These are phyloP conservation scores for Gymnoscopelus microlampas DNA, from an alignment of 2,797 vertebrate species.

Conservation along the genomic window DNA sequence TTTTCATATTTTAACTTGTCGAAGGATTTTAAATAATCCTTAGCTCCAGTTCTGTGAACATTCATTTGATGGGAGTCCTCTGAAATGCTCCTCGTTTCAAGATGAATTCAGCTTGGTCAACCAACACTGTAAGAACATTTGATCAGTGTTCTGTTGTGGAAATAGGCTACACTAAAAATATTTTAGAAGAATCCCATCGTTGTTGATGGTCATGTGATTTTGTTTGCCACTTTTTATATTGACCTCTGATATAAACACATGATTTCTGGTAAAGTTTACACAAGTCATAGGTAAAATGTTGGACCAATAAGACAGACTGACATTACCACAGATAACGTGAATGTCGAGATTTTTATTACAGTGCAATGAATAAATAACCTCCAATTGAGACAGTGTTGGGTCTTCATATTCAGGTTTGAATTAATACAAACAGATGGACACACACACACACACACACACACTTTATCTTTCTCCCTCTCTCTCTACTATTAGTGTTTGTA, in stretches of 20 bases:
- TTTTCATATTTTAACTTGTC: slow-evolving; percentile 9
- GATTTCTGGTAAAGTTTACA: slow-evolving; percentile 63
- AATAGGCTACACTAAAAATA: slow-evolving; percentile 12
- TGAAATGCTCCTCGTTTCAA: slow-evolving; percentile 28
- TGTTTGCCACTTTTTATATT: slow-evolving; percentile 33
- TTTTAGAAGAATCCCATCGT: slow-evolving; percentile 16
- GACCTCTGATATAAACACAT: slow-evolving; percentile 45
- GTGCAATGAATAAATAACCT: slow-evolving; percentile 64
- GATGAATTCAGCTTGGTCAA: neutral
- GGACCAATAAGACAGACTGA: slow-evolving; percentile 62
- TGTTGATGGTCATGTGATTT: slow-evolving; percentile 11
- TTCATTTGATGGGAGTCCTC: neutral
- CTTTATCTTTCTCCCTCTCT: too few species aligned
- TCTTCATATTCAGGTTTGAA: slow-evolving; percentile 3
- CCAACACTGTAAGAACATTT: neutral
- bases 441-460: too few species aligned
- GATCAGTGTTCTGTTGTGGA: slow-evolving; percentile 1
- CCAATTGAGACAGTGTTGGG: slow-evolving; percentile 14
- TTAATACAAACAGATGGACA: neutral
- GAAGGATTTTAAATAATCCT: slow-evolving; percentile 21
- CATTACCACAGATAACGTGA: slow-evolving; percentile 43
- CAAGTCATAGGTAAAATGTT: slow-evolving; percentile 45
- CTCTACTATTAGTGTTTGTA: too few species aligned
- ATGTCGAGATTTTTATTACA: slow-evolving; percentile 42
- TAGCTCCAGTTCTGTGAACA: slow-evolving; percentile 9